phyloP scores from a whole-genome alignment of 23 tunicate species.

The Ciona savignyi region DNA sequence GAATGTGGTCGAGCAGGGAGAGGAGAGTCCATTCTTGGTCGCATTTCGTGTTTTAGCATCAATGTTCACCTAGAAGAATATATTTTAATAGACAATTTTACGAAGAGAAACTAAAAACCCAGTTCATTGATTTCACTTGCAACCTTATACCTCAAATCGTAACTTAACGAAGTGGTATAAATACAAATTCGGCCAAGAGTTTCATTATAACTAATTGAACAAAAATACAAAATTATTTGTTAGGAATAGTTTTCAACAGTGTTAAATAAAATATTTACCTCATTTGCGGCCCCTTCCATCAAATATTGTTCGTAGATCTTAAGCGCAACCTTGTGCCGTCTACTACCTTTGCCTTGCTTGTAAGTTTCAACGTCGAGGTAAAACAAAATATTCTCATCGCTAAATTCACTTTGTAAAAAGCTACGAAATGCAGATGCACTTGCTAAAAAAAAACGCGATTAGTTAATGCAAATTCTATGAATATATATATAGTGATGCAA shows the following conservation, averaged over 20 bases:
- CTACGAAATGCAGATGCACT: slow-evolving; percentile 10
- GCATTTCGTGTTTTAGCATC: slow-evolving; percentile 10
- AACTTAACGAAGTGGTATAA: no score
- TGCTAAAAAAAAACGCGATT: no score
- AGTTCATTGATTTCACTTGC: no score
- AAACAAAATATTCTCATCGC: slow-evolving; percentile 65
- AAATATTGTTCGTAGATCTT: slow-evolving; percentile 30
- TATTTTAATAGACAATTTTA: slow-evolving; percentile 28
- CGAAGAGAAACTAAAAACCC: no score
- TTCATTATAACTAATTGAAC: no score
- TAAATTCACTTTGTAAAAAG: slow-evolving; percentile 31
- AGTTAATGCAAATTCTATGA: no score
- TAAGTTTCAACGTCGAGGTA: slow-evolving; percentile 55
- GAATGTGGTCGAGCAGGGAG: slow-evolving; percentile 7
- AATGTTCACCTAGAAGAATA: slow-evolving; percentile 25
- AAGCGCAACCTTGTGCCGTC: slow-evolving; percentile 25
- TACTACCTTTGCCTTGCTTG: slow-evolving; percentile 18
- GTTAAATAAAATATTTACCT: slow-evolving; percentile 20
- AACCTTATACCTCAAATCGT: no score
- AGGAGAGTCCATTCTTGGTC: slow-evolving; percentile 18
- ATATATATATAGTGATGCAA: no score
- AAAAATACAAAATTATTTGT: no score
- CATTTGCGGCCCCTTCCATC: slow-evolving; percentile 11
- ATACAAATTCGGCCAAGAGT: no score
- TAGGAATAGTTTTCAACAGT: no score